phyloP scores from a whole-genome alignment of 2,888 invertebrate species.

The Cosmia trapezina region DNA sequence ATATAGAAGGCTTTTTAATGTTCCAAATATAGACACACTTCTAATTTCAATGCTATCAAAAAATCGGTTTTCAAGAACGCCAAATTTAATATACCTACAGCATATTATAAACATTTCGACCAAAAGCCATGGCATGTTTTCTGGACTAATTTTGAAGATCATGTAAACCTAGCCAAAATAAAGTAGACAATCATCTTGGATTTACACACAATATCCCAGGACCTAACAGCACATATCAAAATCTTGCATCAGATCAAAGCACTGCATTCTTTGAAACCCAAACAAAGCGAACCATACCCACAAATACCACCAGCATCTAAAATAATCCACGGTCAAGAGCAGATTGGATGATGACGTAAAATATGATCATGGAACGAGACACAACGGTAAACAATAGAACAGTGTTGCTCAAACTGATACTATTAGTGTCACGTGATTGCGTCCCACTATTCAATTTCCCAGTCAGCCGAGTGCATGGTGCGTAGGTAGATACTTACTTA shows the following conservation, averaged over 20 bases:
- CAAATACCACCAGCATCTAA: conserved; percentile 39
- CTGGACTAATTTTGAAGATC: not conserved
- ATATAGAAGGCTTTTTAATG: not conserved
- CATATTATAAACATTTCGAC: not conserved
- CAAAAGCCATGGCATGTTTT: not conserved
- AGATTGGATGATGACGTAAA: conserved; percentile 54
- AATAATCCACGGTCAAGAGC: conserved; percentile 57
- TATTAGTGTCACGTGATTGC: no score
- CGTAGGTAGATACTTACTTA: not conserved
- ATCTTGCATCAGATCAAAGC: conserved; percentile 50
- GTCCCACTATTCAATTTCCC: not conserved
- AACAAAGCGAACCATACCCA: conserved; percentile 37
- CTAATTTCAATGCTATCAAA: not conserved
- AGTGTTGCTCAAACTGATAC: conserved; percentile 16
- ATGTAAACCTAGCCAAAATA: conserved; percentile 8
- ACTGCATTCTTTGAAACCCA: conserved; percentile 34
- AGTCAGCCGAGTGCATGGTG: not conserved
- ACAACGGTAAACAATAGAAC: conserved; percentile 48
- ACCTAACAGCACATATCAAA: conserved; percentile 34
- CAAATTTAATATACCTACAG: no score
- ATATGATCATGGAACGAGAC: conserved; percentile 44
- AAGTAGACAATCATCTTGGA: not conserved
- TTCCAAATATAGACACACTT: not conserved
- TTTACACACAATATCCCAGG: conserved; percentile 22
- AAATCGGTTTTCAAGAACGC: not conserved